These are phyloP conservation scores for Tachystola acroxantha DNA, from an alignment of 2,888 invertebrate species.

Conservation along the genomic window DNA sequence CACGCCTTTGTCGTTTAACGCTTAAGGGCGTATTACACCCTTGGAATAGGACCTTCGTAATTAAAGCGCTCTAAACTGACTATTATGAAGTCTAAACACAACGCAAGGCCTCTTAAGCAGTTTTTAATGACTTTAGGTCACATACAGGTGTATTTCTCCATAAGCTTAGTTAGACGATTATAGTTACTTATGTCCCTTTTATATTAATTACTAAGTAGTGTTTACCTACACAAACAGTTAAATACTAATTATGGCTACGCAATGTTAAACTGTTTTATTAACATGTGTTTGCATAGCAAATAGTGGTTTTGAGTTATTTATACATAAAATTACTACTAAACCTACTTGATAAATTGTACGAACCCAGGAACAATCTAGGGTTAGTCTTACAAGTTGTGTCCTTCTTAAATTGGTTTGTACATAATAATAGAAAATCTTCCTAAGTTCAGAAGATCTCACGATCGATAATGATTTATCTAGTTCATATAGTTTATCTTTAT, in stretches of 20 bases:
- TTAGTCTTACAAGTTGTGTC: too few species aligned
- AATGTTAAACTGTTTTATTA: neutral
- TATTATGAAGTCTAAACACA: conserved; percentile 55
- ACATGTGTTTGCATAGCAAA: neutral
- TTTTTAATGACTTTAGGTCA: conserved; percentile 25
- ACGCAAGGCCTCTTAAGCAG: conserved; percentile 31
- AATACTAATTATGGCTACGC: neutral
- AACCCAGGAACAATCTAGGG: too few species aligned
- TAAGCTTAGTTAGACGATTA: conserved; percentile 3
- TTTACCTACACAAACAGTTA: neutral
- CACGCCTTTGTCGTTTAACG: conserved; percentile 35
- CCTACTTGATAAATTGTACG: too few species aligned
- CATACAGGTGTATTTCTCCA: conserved; percentile 22
- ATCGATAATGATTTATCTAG: neutral
- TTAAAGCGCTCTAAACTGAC: conserved; percentile 72
- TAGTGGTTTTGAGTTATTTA: too few species aligned
- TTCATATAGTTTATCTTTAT: neutral
- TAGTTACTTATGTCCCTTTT: neutral
- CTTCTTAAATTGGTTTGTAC: too few species aligned
- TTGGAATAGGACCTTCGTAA: conserved; percentile 64
- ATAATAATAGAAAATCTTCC: too few species aligned
- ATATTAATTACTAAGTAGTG: neutral
- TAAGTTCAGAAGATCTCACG: too few species aligned
- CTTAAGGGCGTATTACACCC: conserved; percentile 69
- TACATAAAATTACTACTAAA: too few species aligned